A percentile compares a stretch with the other conserved stretches of the same genome.
phyloP scores from a whole-genome alignment of 2,797 vertebrate genomes.

The Notoglanidium macrostoma region DNA sequence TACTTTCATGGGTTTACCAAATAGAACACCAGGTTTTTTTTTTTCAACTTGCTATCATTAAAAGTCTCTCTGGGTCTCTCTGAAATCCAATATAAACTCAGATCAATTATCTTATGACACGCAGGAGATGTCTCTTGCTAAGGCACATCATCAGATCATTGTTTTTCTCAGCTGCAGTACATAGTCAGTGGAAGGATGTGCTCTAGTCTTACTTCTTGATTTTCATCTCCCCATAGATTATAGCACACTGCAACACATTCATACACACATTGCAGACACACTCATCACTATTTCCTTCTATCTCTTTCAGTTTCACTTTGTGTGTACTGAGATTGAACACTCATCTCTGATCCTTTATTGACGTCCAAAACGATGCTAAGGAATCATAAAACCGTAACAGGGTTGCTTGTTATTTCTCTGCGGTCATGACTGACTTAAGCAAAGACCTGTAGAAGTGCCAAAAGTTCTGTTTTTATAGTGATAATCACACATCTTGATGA shows the following conservation, averaged over 20 bases:
- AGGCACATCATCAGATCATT: neutral
- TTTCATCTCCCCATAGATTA: constrained; percentile 15
- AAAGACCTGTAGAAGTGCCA: no score
- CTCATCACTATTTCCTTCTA: constrained; percentile 36
- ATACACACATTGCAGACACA: constrained; percentile 50
- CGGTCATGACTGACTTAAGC: neutral
- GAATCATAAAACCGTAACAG: neutral
- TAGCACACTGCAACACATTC: constrained; percentile 25
- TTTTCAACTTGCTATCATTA: neutral
- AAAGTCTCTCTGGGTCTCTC: neutral
- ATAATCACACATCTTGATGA: neutral
- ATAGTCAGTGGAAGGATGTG: constrained; percentile 42
- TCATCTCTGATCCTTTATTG: neutral
- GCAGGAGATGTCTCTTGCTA: neutral
- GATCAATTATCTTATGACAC: neutral
- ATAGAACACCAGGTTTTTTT: neutral
- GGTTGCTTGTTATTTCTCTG: neutral
- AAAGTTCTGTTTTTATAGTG: neutral
- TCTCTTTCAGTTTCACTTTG: constrained; percentile 45
- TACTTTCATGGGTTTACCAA: neutral
- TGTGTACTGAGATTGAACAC: constrained; percentile 10
- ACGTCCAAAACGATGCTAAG: neutral
- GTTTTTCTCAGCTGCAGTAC: neutral
- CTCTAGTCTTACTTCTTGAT: constrained; percentile 40
- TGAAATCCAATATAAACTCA: neutral